A percentile compares a stretch with the other conserved stretches of the same genome.
These are phyloP conservation scores for Bicyclus anynana DNA, from an alignment of 1,140 invertebrate genomes.

Conservation along the genomic window DNA sequence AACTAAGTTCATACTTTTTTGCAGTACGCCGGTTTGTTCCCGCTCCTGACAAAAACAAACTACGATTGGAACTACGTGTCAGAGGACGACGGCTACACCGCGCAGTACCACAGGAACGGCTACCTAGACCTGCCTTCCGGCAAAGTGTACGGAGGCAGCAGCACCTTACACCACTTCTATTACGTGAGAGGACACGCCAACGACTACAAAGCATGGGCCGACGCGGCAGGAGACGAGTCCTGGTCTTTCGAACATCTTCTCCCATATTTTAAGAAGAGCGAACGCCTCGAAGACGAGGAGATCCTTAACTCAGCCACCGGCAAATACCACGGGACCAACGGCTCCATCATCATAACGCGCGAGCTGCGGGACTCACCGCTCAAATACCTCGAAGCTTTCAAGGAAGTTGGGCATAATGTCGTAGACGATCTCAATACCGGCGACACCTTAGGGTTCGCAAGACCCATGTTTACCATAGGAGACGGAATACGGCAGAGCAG, in stretches of 20 bases:
- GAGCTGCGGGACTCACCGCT: neutral
- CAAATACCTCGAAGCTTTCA: conserved; percentile 7
- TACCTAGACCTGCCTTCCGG: conserved; percentile 82
- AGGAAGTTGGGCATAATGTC: conserved; percentile 31
- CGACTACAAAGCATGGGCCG: conserved; percentile 79
- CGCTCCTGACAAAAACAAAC: conserved; percentile 1
- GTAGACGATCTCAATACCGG: conserved; percentile 33
- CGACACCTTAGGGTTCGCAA: conserved; percentile 32
- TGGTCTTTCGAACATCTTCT: conserved; percentile 86
- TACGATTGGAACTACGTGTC: conserved; percentile 84
- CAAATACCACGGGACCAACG: conserved; percentile 20
- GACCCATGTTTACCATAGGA: conserved; percentile 73
- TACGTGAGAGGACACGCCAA: conserved; percentile 80
- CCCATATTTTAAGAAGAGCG: conserved; percentile 39
- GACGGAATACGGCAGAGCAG: conserved; percentile 79
- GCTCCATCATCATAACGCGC: conserved; percentile 18
- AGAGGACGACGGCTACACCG: conserved; percentile 80
- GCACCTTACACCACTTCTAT: conserved; percentile 86
- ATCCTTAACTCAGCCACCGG: conserved; percentile 15
- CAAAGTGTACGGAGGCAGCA: conserved; percentile 83
- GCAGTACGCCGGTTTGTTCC: conserved; percentile 31
- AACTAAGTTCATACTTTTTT: conserved; percentile 21
- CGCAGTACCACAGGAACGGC: conserved; percentile 77
- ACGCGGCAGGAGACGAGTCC: conserved; percentile 74
- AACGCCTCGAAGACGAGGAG: conserved; percentile 24